Evolutionary conservation across 2,888 invertebrate genomes (phyloP).

Genomic region (Hartigia nigra): DNA sequence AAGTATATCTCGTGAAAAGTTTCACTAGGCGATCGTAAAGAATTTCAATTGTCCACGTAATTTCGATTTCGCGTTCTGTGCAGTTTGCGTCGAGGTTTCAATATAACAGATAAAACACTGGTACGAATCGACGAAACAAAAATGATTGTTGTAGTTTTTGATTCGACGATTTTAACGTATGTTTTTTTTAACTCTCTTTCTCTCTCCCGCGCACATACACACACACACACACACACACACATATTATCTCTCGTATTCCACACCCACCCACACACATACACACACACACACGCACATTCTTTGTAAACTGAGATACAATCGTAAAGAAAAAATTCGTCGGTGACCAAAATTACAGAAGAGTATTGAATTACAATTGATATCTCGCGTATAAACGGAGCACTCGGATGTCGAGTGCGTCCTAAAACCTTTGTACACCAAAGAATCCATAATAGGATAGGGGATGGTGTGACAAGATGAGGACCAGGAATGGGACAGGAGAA

Average conservation of each 20-base stretch:
- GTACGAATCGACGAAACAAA: background rate
- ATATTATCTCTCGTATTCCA: background rate
- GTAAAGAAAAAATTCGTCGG: background rate
- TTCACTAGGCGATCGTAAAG: background rate
- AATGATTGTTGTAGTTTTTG: background rate
- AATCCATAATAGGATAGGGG: background rate
- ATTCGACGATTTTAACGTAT: background rate
- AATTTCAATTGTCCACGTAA: background rate
- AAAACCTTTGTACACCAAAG: background rate
- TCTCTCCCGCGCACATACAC: background rate
- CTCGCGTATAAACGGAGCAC: background rate
- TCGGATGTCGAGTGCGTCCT: background rate
- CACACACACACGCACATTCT: no score
- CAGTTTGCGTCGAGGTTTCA: background rate
- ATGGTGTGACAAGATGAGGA: background rate
- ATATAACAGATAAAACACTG: background rate
- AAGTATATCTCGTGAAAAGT: no score
- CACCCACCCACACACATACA: background rate
- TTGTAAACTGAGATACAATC: background rate
- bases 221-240: no score
- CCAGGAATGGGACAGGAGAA: background rate
- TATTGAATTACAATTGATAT: background rate
- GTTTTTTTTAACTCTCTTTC: background rate
- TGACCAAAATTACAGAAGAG: background rate
- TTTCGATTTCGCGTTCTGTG: background rate